Conservation (phyloP, 2,888 invertebrate species). For the Teleogryllus oceanicus region DNA sequence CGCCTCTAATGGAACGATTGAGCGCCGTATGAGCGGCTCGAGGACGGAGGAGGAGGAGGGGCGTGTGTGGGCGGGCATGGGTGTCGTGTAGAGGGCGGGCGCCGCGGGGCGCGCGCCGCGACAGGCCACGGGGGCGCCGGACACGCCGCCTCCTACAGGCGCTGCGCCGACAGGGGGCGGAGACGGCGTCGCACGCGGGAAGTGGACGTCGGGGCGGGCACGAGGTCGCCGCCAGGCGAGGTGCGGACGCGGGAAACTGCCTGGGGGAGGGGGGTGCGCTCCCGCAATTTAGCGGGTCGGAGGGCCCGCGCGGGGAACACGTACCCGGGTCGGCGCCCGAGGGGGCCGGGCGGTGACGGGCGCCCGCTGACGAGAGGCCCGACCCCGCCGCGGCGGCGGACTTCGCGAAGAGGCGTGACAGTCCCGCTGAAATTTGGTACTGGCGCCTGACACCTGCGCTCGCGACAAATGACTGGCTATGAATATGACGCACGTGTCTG, state of each 20-base stretch:
- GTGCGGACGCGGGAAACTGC: background rate
- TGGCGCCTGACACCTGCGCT: too few relatives aligned
- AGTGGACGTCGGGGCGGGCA: background rate
- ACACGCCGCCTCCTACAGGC: background rate
- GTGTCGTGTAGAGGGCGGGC: background rate
- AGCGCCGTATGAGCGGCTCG: background rate
- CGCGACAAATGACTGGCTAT: too few relatives aligned
- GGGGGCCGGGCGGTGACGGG: too few relatives aligned
- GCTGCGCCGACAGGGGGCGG: background rate
- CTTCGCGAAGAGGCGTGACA: too few relatives aligned
- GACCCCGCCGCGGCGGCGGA: too few relatives aligned
- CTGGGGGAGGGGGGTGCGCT: too few relatives aligned
- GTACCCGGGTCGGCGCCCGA: too few relatives aligned
- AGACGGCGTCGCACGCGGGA: background rate
- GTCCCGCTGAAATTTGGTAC: too few relatives aligned
- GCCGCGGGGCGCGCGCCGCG: background rate
- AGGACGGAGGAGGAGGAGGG: background rate
- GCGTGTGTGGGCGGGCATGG: background rate
- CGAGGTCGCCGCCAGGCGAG: background rate
- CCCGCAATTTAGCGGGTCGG: too few relatives aligned
- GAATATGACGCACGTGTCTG: too few relatives aligned
- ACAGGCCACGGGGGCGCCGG: background rate
- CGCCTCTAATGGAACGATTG: conserved; percentile 12
- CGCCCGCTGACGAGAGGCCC: too few relatives aligned
- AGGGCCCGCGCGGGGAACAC: too few relatives aligned